Percentiles rank a stretch among this genome's conserved stretches.
Evolutionary conservation across 2,888 invertebrate species (phyloP).

Genomic region (Xestoiulus laeticollis): DNA sequence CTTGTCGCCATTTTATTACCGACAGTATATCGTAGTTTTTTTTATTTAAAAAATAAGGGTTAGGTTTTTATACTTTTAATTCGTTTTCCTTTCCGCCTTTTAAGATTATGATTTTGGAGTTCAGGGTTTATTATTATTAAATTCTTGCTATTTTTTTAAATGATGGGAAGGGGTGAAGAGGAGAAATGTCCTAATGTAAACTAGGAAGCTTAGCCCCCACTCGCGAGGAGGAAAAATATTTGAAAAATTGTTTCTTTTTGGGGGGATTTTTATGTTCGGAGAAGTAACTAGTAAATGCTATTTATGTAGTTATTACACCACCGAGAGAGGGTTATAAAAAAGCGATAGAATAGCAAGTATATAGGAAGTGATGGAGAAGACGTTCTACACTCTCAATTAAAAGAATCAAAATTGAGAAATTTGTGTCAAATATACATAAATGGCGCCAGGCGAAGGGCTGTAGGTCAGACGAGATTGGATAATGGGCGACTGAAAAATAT

Average conservation of each 20-base stretch:
- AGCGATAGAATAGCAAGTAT: neutral
- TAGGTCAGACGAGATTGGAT: neutral
- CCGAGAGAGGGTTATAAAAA: neutral
- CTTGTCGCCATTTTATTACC: constrained; percentile 34
- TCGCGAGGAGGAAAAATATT: neutral
- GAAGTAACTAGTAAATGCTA: neutral
- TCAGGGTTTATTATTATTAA: constrained; percentile 24
- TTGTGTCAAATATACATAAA: constrained; percentile 1
- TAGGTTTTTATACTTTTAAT: constrained; percentile 25
- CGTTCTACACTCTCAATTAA: neutral
- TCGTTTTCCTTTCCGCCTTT: constrained; percentile 22
- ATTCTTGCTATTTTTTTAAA: neutral
- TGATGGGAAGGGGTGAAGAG: neutral
- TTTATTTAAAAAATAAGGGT: neutral
- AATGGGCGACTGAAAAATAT: neutral
- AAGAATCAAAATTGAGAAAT: neutral
- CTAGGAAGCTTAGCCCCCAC: neutral
- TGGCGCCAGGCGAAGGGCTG: neutral
- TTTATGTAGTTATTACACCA: neutral
- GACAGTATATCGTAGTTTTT: neutral
- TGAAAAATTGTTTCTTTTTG: neutral
- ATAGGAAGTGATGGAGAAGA: neutral
- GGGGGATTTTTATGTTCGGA: neutral
- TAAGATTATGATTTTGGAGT: constrained; percentile 30
- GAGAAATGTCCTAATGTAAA: neutral